phyloP scores from a whole-genome alignment of 53 echinoderm and acorn worm genomes.

The Pentamera pediparva region DNA sequence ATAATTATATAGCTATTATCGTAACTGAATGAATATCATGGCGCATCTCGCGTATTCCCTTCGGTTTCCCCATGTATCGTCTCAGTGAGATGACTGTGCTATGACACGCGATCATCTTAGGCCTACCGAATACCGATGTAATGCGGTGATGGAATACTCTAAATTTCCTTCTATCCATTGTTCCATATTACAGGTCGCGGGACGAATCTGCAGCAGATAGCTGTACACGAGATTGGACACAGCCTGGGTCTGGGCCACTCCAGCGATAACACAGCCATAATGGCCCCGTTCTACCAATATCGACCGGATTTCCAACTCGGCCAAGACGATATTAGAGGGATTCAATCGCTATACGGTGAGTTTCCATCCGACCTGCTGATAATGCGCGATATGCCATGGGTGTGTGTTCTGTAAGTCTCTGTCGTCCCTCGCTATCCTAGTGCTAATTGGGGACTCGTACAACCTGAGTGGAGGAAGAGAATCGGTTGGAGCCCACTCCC shows the following conservation, averaged over 20 bases:
- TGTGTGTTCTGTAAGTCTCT: too few species aligned
- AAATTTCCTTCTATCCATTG: too few species aligned
- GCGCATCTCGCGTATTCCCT: too few species aligned
- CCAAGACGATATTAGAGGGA: slow-evolving; percentile 67
- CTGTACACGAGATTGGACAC: slow-evolving; percentile 93
- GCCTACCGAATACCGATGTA: too few species aligned
- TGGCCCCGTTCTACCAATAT: slow-evolving; percentile 81
- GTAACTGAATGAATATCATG: too few species aligned
- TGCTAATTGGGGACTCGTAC: too few species aligned
- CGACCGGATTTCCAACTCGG: slow-evolving; percentile 57
- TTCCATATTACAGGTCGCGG: slow-evolving; percentile 33
- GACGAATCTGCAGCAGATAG: slow-evolving; percentile 76
- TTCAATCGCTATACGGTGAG: slow-evolving; percentile 86
- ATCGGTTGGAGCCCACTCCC: too few species aligned
- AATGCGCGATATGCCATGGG: too few species aligned
- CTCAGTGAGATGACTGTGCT: background rate
- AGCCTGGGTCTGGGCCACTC: slow-evolving; percentile 79
- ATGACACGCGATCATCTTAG: background rate
- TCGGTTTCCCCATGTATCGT: background rate
- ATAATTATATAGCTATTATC: too few species aligned
- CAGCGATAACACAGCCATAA: slow-evolving; percentile 55
- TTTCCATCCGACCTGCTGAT: background rate
- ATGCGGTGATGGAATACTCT: too few species aligned
- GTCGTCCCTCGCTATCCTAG: too few species aligned
- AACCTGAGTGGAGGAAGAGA: too few species aligned